phyloP scores from a whole-genome alignment of 2,888 invertebrate genomes.

The Teleogryllus oceanicus region DNA sequence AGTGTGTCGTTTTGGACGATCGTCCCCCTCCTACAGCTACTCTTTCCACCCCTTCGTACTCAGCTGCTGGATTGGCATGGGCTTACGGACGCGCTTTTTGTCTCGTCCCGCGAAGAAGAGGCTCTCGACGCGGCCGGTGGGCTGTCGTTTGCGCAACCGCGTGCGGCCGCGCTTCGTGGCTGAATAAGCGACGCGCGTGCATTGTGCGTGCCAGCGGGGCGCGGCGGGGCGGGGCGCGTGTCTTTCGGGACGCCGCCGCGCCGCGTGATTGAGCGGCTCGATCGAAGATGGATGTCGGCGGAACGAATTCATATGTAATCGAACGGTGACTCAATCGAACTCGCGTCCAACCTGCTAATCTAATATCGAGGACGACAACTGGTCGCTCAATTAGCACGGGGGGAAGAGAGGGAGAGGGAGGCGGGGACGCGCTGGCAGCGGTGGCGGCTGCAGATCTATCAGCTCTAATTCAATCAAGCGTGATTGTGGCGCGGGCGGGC shows the following conservation, averaged over 20 bases:
- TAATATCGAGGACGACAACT: constrained; percentile 10
- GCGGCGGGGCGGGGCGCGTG: no score
- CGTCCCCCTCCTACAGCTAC: no score
- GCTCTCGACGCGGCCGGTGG: background rate
- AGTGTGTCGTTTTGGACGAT: no score
- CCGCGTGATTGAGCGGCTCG: background rate
- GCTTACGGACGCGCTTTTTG: no score
- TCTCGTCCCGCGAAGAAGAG: no score
- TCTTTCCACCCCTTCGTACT: no score
- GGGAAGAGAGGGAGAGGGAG: background rate
- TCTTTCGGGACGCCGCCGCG: no score
- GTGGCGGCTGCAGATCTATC: constrained; percentile 26
- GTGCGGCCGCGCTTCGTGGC: background rate
- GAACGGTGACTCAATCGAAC: background rate
- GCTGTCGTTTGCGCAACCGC: background rate
- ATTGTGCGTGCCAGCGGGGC: no score
- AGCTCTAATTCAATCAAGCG: constrained; percentile 27
- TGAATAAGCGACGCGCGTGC: no score
- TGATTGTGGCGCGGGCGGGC: constrained; percentile 21
- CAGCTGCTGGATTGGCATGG: no score
- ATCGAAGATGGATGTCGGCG: constrained; percentile 8
- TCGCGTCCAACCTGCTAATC: constrained; percentile 1
- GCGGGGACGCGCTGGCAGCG: background rate
- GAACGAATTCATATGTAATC: constrained; percentile 18
- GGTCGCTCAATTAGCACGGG: constrained; percentile 9